phyloP scores from a whole-genome alignment of 2,888 invertebrate genomes.

The Merodon equestris region DNA sequence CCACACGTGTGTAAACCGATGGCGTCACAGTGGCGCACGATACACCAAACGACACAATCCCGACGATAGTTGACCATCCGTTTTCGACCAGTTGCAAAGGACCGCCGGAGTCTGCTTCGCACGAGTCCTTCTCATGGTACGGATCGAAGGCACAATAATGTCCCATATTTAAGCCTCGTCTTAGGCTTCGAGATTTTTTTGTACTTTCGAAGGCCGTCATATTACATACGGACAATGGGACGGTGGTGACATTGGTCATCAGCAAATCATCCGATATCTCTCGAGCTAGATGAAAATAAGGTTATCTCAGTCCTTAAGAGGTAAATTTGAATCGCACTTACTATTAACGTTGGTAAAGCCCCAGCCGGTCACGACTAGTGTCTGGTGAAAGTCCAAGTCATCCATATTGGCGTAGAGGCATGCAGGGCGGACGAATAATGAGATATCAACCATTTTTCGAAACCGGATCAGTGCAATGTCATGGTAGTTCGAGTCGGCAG shows the following conservation, averaged over 20 bases:
- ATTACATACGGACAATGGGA: constrained; percentile 61
- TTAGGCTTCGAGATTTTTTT: neutral
- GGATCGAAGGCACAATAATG: constrained; percentile 71
- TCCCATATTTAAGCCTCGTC: constrained; percentile 46
- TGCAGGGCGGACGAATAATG: constrained; percentile 65
- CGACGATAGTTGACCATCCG: constrained; percentile 58
- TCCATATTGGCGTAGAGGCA: constrained; percentile 69
- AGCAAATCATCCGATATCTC: constrained; percentile 59
- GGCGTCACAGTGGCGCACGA: constrained; percentile 68
- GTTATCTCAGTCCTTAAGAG: neutral
- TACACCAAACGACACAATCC: constrained; percentile 71
- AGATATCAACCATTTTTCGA: constrained; percentile 33
- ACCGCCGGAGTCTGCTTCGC: constrained; percentile 71
- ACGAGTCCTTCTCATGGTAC: constrained; percentile 63
- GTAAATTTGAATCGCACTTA: constrained; percentile 35
- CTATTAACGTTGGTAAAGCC: constrained; percentile 61
- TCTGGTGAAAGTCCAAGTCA: constrained; percentile 42
- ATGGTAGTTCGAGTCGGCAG: constrained; percentile 48
- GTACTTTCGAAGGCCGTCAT: constrained; percentile 16
- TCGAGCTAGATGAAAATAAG: too few species aligned
- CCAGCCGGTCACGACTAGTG: constrained; percentile 71
- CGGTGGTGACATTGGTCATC: constrained; percentile 69
- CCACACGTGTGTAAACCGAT: constrained; percentile 70
- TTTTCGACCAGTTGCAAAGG: constrained; percentile 66
- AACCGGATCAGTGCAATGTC: constrained; percentile 71